These are phyloP conservation scores for Neolamprologus toae DNA, from an alignment of 2,113 vertebrate genomes.

Conservation along the genomic window DNA sequence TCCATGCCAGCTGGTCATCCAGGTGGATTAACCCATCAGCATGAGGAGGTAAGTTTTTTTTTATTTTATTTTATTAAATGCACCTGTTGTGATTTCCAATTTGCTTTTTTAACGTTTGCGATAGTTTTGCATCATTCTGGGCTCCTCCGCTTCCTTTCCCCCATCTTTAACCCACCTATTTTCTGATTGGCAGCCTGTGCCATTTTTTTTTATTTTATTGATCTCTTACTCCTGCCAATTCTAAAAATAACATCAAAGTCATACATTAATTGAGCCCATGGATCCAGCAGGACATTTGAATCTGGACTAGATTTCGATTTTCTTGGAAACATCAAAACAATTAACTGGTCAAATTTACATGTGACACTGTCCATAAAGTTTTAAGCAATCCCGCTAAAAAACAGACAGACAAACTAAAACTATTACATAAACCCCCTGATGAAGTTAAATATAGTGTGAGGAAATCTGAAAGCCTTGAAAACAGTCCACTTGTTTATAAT, in stretches of 20 bases:
- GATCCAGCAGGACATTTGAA: background rate
- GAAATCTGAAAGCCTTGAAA: background rate
- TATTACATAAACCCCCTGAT: background rate
- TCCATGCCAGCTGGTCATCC: background rate
- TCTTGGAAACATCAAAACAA: background rate
- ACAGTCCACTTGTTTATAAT: background rate
- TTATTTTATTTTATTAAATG: background rate
- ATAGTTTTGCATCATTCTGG: background rate
- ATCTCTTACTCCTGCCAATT: background rate
- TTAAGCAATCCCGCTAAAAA: background rate
- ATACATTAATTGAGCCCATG: background rate
- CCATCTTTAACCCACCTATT: background rate
- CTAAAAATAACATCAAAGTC: background rate
- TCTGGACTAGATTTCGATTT: background rate
- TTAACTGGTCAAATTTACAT: background rate
- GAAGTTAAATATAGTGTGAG: background rate
- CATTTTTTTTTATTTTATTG: background rate
- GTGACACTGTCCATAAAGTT: background rate
- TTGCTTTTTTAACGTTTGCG: background rate
- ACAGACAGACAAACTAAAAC: background rate
- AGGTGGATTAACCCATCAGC: conserved; percentile 48
- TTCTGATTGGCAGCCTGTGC: background rate
- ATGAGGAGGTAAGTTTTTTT: conserved; percentile 60
- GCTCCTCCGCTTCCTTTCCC: background rate
- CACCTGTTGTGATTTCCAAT: background rate